Evolutionary conservation across 2,888 invertebrate species (phyloP), one percentile per base, ranked within the genome.

Genomic region (Troides aeacus): DNA sequence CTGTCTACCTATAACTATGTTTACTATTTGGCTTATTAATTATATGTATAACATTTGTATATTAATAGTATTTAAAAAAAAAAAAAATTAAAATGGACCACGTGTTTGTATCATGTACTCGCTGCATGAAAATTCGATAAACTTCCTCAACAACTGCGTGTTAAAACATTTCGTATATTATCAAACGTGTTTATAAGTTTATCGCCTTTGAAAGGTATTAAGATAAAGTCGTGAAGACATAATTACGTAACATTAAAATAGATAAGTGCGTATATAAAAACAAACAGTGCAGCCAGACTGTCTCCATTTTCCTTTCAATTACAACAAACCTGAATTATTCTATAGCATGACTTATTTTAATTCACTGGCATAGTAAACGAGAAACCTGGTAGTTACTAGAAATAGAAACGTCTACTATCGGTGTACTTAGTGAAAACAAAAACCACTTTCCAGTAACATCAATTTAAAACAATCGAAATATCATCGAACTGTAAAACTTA

Each of bases 141-240:
- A 53, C 53, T 53, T 53, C 53, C 53, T 53, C 53, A 53, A 53
- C n/a, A 53, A 18, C 53, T n/a, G 53, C 53, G 18, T n/a, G 53
- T 5, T n/a, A n/a, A n/a, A 53, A 53, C 18, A n/a, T 1, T 53
- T 53, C 18, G 53, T 53, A 6, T n/a, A 8, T 53, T 53, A 53
- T 53, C n/a, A 53, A 53, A 53, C 53, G 1, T 53, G 53, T 53
- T 53, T 53, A 53, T n/a, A 53, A n/a, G 53, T 53, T 53, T 53
- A 53, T 53, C n/a, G 18, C 6, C n/a, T 36, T 53, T n/a, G 18
- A n/a, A n/a, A 53, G 53, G 53, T 53, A 53, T 53, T 53, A 53
- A 53, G 53, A 53, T 53, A 53, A n/a, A 12, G 4, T 1, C 15
- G 8, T 53, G 53, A 18, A 53, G 53, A 53, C 53, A 53, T 53